Evolutionary conservation across 2,888 invertebrate genomes (phyloP), one percentile per base, ranked within the genome.

Genomic region (Brachynemurus nebulosus): DNA sequence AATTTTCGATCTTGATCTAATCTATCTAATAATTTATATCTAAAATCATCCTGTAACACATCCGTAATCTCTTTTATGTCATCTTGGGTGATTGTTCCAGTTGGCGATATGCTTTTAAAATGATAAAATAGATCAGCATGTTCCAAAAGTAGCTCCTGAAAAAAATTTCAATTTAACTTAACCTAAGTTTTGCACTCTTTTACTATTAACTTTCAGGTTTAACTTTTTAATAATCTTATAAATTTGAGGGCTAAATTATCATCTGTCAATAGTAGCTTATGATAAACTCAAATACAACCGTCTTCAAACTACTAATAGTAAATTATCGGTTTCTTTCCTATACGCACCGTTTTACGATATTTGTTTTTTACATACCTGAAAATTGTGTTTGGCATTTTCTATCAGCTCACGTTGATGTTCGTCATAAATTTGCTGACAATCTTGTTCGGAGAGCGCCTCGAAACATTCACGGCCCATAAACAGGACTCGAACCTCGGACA

Each of bases 381-480:
- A 85, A 65, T 91, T 90, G 52, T 84, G 83, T 63, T 89, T 89
- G 39, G 92, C 91, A 56, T 84, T 78, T 55, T 88, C 82, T 58
- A 88, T 86, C 51, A 92, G 80, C 59, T 88, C 86, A 55, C 85
- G 72, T 68, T 96, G 95, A 66, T 95, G 92, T 53, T 85, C 80
- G 55, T 93, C 92, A 62, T 95, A 96, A 53, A 96, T 92, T 56
- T 86, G 76, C 59, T 88, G 85, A 57, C 89, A 86, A 60, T 95
- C 93, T 45, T 82, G 80, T 55, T 91, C 91, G 0, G 86, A 79
- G 42, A 96, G 70, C 9, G 88, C 86, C 64, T 92, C 92, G 63
- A 89, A 95, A 59, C 92, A 92, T 63, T 93, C 92, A 33, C 92
- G 75, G 0, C 93, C 95, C 83, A 92, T 86, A 59, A 96, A 85